These are phyloP conservation scores for Paramormyrops hopkinsi DNA, from an alignment of 2,797 vertebrate species.

Conservation along the genomic window DNA sequence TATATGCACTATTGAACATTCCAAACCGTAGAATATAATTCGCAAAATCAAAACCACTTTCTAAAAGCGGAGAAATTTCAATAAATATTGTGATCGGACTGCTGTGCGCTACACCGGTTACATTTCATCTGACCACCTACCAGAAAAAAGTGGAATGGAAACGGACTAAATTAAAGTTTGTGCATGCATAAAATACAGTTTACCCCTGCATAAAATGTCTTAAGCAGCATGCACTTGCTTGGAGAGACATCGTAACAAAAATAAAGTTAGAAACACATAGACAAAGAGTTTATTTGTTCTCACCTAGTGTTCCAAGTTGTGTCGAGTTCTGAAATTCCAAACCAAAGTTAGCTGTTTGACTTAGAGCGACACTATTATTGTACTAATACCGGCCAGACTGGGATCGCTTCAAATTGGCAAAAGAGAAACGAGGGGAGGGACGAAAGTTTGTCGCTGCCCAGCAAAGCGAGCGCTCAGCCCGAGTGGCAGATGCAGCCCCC, in stretches of 20 bases:
- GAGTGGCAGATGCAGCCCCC: neutral
- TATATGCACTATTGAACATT: neutral
- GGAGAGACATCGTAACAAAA: neutral
- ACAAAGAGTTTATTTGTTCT: constrained; percentile 6
- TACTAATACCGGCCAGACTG: constrained; percentile 24
- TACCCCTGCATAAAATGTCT: neutral
- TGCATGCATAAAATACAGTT: neutral
- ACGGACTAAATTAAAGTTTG: neutral
- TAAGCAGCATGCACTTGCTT: constrained; percentile 7
- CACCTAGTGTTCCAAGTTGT: constrained; percentile 29
- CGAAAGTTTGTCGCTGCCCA: constrained; percentile 34
- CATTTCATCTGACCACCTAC: neutral
- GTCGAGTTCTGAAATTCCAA: constrained; percentile 27
- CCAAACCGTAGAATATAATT: neutral
- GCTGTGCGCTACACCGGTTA: neutral
- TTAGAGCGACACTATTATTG: constrained; percentile 24
- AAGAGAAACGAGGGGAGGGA: constrained; percentile 48
- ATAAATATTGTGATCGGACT: neutral
- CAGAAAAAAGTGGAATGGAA: neutral
- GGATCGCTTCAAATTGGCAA: neutral
- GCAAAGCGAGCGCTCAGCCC: neutral
- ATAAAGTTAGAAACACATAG: neutral
- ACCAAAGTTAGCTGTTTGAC: constrained; percentile 22
- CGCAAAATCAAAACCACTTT: neutral
- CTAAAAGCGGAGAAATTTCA: neutral